Conservation (phyloP, 2,888 invertebrate genomes). For the Meta bourneti region DNA sequence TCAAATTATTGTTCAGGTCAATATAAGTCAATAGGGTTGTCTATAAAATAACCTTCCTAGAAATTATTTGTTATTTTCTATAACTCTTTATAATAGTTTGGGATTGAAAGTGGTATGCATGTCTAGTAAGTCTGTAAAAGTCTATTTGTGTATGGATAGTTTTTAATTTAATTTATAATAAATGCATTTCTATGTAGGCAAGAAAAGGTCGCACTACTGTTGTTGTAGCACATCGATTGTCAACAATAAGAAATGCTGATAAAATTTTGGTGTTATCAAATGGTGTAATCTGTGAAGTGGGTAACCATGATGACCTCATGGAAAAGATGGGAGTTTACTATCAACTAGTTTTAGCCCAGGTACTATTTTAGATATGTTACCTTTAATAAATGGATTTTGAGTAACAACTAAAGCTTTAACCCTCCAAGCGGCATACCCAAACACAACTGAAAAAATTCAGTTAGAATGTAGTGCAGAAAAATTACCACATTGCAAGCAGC, state of each 20-base stretch:
- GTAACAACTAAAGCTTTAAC: no score
- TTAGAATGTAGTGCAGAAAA: no score
- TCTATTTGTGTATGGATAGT: not conserved
- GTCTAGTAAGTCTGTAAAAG: not conserved
- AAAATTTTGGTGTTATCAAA: constrained; percentile 84
- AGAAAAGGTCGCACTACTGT: constrained; percentile 88
- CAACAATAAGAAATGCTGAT: constrained; percentile 83
- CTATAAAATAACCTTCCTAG: no score
- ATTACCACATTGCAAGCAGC: no score
- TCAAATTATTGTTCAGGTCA: no score
- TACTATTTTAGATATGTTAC: not conserved
- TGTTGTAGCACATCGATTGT: constrained; percentile 87
- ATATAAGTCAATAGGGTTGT: no score
- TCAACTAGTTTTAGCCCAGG: constrained; percentile 86
- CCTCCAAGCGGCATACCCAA: no score
- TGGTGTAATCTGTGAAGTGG: constrained; percentile 87
- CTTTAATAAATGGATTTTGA: not conserved
- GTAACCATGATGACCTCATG: constrained; percentile 87
- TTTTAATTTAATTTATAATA: not conserved
- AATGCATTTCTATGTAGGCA: constrained; percentile 78
- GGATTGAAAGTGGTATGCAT: not conserved
- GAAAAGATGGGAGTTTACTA: constrained; percentile 85
- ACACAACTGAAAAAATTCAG: no score
- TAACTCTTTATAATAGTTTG: no score
- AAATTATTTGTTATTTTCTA: no score